Evolutionary conservation across 2,888 invertebrate genomes (phyloP), one percentile per base, ranked within the genome.

Genomic region (Adelphocoris suturalis): DNA sequence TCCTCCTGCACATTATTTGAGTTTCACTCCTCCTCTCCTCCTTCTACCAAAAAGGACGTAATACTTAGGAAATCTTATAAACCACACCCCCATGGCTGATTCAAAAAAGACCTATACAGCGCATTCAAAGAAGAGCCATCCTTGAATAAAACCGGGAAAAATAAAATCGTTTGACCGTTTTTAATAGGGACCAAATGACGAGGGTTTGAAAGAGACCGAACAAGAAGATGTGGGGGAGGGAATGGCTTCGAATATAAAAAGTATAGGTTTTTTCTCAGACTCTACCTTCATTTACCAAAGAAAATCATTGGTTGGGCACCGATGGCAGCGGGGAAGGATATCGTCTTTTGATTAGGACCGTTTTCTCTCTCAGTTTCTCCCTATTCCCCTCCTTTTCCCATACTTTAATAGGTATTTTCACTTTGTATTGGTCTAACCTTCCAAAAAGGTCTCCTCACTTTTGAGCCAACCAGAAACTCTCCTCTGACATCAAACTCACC

Each of bases 151-250:
- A n/a, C 5, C 16, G 57, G 57, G 57, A n/a, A 7, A 57, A 14
- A 57, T n/a, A n/a, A n/a, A n/a, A 57, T 37, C 1, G 68, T 19
- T 27, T 68, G 68, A 23, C 68, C 68, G 68, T 23, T 68, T 68
- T 68, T 68, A 68, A 68, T 68, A 46, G 78, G 78, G n/a, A 16
- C 7, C 76, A 46, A 47, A 78, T 46, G 78, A 78, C 13, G 46
- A 19, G 28, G 5, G n/a, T 1, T 14, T 23, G 16, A 37, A 16
- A 37, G 76, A 76, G 16, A 5, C 57, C 7, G 37, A 37, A 37
- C 37, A 37, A 37, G 37, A 4, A 37, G 37, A 37, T 7, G 37
- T 37, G 2, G 7, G 7, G 37, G 37, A 7, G 2, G 37, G 37
- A 37, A 7, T 37, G n/a, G n/a, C n/a, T n/a, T n/a, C n/a, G n/a